A percentile compares a stretch with the other conserved stretches of the same genome.
Evolutionary conservation across 2,797 vertebrate species (phyloP).

Genomic region (Salmo trutta): DNA sequence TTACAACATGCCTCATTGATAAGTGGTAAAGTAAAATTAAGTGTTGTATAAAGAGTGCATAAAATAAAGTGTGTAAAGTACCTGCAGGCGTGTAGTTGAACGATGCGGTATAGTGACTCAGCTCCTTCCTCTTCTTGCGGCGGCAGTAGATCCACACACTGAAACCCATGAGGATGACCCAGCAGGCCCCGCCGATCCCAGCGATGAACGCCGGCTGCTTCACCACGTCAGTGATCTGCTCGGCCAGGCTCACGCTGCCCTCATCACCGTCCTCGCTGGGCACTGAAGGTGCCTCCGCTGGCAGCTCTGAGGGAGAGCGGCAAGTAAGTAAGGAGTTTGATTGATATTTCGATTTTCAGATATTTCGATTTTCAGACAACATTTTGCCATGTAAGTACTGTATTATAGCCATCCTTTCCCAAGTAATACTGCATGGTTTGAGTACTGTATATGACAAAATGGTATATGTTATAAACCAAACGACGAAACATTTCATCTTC

Average conservation of each 20-base stretch:
- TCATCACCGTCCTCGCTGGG: conserved; percentile 64
- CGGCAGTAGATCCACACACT: conserved; percentile 92
- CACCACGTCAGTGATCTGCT: conserved; percentile 87
- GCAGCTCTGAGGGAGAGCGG: conserved; percentile 68
- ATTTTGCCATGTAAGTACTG: no score
- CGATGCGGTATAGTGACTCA: conserved; percentile 93
- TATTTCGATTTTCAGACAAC: no score
- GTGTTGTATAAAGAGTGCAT: background rate
- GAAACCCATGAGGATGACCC: conserved; percentile 91
- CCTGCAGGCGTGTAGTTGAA: conserved; percentile 92
- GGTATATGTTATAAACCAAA: background rate
- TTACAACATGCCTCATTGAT: background rate
- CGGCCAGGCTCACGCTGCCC: conserved; percentile 82
- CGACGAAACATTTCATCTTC: background rate
- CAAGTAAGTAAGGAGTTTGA: background rate
- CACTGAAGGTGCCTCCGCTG: conserved; percentile 66
- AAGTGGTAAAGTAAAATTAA: no score
- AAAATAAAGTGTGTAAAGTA: conserved; percentile 52
- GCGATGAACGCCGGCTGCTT: conserved; percentile 94
- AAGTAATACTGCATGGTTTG: background rate
- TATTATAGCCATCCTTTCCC: no score
- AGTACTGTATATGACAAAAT: no score
- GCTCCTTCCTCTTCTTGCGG: conserved; percentile 91
- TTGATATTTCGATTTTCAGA: no score
- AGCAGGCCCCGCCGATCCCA: conserved; percentile 89